Percentiles rank a stretch among this genome's conserved stretches.
Evolutionary conservation across 2,888 invertebrate genomes (phyloP).

Genomic region (Campoplex capitator): DNA sequence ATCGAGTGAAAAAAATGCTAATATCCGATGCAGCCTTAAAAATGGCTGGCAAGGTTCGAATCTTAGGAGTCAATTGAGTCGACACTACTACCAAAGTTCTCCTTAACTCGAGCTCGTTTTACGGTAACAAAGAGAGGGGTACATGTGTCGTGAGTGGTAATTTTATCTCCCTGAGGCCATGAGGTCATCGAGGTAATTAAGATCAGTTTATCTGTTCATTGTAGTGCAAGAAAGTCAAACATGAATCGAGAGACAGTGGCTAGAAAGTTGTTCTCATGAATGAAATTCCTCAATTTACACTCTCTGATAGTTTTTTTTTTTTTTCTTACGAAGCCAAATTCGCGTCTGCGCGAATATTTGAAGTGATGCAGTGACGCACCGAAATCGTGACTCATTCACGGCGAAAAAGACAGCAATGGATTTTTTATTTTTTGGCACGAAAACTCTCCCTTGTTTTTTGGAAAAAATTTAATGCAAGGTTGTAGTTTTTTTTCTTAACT

Average conservation of each 20-base stretch:
- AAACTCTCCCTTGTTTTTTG: background rate
- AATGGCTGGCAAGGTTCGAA: slow-evolving; percentile 5
- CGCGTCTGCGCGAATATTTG: background rate
- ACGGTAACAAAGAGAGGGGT: slow-evolving; percentile 70
- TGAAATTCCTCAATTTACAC: slow-evolving; percentile 53
- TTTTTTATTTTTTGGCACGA: background rate
- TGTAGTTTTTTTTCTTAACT: background rate
- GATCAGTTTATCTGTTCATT: slow-evolving; percentile 81
- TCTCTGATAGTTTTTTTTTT: slow-evolving; percentile 28
- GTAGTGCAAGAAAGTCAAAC: slow-evolving; percentile 70
- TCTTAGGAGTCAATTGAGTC: slow-evolving; percentile 31
- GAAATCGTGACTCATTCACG: background rate
- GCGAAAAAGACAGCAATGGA: background rate
- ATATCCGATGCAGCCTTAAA: background rate
- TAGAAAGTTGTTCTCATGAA: slow-evolving; percentile 56
- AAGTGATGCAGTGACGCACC: background rate
- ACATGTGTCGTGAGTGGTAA: slow-evolving; percentile 79
- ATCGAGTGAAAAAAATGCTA: background rate
- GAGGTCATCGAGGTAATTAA: slow-evolving; percentile 84
- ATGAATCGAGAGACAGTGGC: slow-evolving; percentile 52
- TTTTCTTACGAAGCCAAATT: background rate
- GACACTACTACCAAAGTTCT: slow-evolving; percentile 34
- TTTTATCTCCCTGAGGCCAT: slow-evolving; percentile 80
- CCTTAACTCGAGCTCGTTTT: slow-evolving; percentile 56
- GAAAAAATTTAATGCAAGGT: background rate